phyloP scores from a whole-genome alignment of 2,888 invertebrate species.

The Metacarcinus magister region DNA sequence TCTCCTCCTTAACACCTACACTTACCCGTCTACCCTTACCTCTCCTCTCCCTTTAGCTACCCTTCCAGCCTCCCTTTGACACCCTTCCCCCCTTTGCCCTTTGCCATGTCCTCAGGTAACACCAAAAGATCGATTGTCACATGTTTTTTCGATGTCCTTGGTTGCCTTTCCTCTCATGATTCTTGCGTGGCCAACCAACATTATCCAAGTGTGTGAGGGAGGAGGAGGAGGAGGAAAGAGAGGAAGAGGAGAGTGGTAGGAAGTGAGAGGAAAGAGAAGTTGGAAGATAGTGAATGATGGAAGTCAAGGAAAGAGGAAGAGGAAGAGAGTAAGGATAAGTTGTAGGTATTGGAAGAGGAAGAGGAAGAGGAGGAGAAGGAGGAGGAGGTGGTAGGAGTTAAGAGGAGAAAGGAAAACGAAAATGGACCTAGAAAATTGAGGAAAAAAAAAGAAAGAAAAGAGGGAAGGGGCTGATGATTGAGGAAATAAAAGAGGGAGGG shows the following conservation, averaged over 20 bases:
- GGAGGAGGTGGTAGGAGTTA: not conserved
- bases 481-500: not conserved
- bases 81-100: not conserved
- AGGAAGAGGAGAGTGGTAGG: not conserved
- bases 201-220: not conserved
- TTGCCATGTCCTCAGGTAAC: too few species aligned
- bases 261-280: not conserved
- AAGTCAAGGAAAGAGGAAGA: not conserved
- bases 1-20: not conserved
- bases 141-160: not conserved
- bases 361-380: too few species aligned
- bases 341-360: too few species aligned
- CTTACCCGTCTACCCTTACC: not conserved
- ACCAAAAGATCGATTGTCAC: not conserved
- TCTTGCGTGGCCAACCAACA: slow-evolving; percentile 3
- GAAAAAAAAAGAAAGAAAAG: slow-evolving; percentile 16
- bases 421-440: not conserved
- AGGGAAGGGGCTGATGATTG: not conserved
- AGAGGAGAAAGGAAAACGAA: not conserved
- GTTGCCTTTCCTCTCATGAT: not conserved
- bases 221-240: too few species aligned
- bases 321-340: not conserved
- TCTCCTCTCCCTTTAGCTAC: not conserved
- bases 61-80: too few species aligned
- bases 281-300: not conserved